Evolutionary conservation across 2,797 vertebrate species (phyloP), one percentile per base, ranked within the genome.

Genomic region (Sandelia bainsii): DNA sequence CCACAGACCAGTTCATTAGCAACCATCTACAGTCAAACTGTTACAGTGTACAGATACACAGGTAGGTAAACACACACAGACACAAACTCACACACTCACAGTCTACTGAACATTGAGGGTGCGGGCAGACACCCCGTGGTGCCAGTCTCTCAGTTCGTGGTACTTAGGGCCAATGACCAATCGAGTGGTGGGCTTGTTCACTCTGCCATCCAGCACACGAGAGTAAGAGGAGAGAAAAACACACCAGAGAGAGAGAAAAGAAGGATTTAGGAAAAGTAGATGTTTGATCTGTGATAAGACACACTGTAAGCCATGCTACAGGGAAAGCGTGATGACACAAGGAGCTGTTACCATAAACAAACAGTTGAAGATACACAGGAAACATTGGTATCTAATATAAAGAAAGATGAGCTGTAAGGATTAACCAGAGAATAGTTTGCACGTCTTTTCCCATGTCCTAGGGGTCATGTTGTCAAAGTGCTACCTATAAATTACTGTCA

Each of bases 61-160:
- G 19, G 22, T 12, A 57, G 27, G 67, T 50, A 75, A 20, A 50
- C 56, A 76, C 63, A 61, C 46, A 63, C 42, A 80, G 39, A 51
- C 64, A 69, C 52, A 72, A 20, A 67, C 40, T 71, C 48, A 51
- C 40, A 79, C 40, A 62, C 67, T 63, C 53, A 62, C 22, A 64
- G 51, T 86, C 96, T 96, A 98, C 93, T 97, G 95, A 85, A 99
- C 97, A 90, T 99, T 99, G 90, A 99, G 97, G 92, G 96, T 96
- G 92, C 96, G 96, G 92, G 98, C 98, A 86, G 98, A 99, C 93
- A 99, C 97, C 87, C 96, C 97, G 68, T 99, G 98, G 94, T 99
- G 98, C 98, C 97, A 99, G 95, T 99, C 96, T 93, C 97, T 96
- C 93, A 99, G 97, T 93, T 97, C 96, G 93, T 94, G 92, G 83